Base-by-base conservation (phyloP, 2,113 vertebrate species). In the Plotosus lineatus region DNA sequence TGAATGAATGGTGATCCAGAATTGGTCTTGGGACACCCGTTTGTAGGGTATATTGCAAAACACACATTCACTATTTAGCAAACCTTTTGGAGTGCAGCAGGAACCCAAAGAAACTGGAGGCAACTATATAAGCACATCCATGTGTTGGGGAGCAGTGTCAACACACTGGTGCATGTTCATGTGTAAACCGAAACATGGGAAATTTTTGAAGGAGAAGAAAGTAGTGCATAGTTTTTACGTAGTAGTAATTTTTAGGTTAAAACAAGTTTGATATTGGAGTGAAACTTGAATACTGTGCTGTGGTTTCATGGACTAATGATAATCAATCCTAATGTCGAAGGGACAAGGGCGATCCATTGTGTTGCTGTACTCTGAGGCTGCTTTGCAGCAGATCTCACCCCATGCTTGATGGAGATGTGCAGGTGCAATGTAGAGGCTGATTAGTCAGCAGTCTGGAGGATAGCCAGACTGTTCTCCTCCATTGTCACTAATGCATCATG, bases 401-500 rank as follows among this genome's bases (percentile, higher is more conserved):
- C 58, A 75, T 46, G 42, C 36, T 63, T 78, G 69, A 31, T 58
- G 26, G 46, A 77, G 38, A 53, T 31, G 76, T 61, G 60, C 85
- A 81, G 87, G 85, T 83, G 81, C 61, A 83, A 69, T 51, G 79
- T 71, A 40, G 40, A 65, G 82, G 84, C 81, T 87, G 89, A 86
- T 91, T 88, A 90, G 84, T 90, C 89, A 92, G 88, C 88, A 58
- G 68, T 21, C 87, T 89, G 87, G 86, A 86, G 50, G 58, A 36
- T 38, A 72, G 86, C 88, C 89, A 86, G 83, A n/a, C 74, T 81
- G 81, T 73, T 80, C 86, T 88, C 82, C 81, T 83, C 73, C 71
- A 21, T 8, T 23, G 17, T 42, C 63, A 50, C 51, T 58, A 33
- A 82, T 69, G 21, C 42, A 48, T 66, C 10, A 75, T 36, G 61